phyloP scores from a whole-genome alignment of 2,113 vertebrate genomes.

The Pomatorhinus ruficollis region DNA sequence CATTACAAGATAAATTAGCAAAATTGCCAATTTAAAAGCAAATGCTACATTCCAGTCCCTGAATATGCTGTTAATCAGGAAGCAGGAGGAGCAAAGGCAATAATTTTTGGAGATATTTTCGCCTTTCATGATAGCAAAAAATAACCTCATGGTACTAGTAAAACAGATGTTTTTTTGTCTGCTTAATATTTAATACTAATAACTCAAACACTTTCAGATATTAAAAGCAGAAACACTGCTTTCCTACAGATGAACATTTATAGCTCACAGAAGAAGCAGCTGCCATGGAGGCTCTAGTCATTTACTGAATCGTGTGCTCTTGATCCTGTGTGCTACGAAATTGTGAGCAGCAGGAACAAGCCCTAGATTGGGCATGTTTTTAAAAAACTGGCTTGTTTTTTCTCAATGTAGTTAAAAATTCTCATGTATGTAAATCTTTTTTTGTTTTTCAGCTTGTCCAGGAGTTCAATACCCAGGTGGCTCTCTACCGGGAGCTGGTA shows the following conservation, averaged over 20 bases:
- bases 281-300: background rate
- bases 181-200: slow-evolving; percentile 12
- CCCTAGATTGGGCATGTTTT: background rate
- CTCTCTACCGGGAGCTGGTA: slow-evolving; percentile 93
- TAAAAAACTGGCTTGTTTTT: background rate
- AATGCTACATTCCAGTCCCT: slow-evolving; percentile 9
- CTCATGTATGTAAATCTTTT: slow-evolving; percentile 25
- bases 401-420: background rate
- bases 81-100: background rate
- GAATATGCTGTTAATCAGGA: slow-evolving; percentile 36
- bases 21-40: background rate
- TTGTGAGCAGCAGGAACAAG: background rate
- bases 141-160: slow-evolving; percentile 24
- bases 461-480: slow-evolving; percentile 98
- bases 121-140: slow-evolving; percentile 27
- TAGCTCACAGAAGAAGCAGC: slow-evolving; percentile 13
- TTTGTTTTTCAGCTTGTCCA: slow-evolving; percentile 90
- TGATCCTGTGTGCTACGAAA: background rate
- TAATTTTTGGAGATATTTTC: slow-evolving; percentile 42
- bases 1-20: slow-evolving; percentile 4
- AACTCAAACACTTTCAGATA: background rate
- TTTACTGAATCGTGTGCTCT: background rate
- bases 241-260: background rate
- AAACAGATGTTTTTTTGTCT: background rate
- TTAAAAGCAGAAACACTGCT: background rate